Conservation (phyloP, 2,888 invertebrate species). For the Cyclophora punctaria region DNA sequence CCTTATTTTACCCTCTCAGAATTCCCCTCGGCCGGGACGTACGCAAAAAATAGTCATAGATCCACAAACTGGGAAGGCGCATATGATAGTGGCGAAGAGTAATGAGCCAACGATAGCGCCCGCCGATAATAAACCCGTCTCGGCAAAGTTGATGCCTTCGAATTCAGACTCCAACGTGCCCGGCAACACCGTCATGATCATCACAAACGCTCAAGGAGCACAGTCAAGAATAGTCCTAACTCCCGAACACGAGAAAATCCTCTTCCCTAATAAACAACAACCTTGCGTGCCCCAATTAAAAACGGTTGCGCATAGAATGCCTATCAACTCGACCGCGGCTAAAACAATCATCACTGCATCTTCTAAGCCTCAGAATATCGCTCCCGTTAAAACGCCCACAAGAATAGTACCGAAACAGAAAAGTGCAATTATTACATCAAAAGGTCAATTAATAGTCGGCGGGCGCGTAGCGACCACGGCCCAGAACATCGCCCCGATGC, state of each 20-base stretch:
- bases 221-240: conserved; percentile 76
- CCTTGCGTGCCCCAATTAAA: conserved; percentile 53
- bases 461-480: conserved; percentile 63
- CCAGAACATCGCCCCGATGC: conserved; percentile 64
- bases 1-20: conserved; percentile 57
- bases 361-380: conserved; percentile 23
- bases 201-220: conserved; percentile 77
- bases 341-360: conserved; percentile 39
- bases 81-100: conserved; percentile 53
- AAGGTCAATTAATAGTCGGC: conserved; percentile 70
- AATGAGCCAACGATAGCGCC: conserved; percentile 32
- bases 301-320: conserved; percentile 51
- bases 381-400: conserved; percentile 35
- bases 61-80: conserved; percentile 65
- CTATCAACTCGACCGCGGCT: conserved; percentile 32
- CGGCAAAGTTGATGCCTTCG: conserved; percentile 55
- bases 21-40: conserved; percentile 47
- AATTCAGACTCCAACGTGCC: conserved; percentile 44
- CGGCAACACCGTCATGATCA: conserved; percentile 77
- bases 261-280: conserved; percentile 71
- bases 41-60: conserved; percentile 68
- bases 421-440: conserved; percentile 73
- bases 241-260: conserved; percentile 76
- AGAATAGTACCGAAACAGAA: conserved; percentile 62
- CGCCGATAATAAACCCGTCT: conserved; percentile 50